Conservation (phyloP, 2,888 invertebrate species). For the Pilophorus perplexus region DNA sequence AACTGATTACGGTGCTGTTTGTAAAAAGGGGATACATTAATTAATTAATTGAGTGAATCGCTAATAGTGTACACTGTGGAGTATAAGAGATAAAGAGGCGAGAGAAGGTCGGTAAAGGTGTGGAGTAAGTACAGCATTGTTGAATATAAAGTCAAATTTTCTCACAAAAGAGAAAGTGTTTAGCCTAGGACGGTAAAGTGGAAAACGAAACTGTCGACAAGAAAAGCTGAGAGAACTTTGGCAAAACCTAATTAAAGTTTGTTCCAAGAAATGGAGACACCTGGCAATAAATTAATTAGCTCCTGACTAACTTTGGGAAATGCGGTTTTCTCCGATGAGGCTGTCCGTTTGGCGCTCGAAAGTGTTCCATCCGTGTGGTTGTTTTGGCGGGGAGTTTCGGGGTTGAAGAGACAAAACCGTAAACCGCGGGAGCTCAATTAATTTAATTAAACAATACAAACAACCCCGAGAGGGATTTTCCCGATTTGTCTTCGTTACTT, state of each 20-base stretch:
- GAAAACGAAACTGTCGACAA: conserved; percentile 10
- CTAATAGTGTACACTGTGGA: too few relatives aligned
- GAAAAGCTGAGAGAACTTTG: conserved; percentile 8
- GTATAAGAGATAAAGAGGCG: too few relatives aligned
- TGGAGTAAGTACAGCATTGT: background rate
- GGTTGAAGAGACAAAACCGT: background rate
- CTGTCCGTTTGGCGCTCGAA: too few relatives aligned
- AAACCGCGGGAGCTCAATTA: conserved; percentile 9
- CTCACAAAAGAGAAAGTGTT: conserved; percentile 24
- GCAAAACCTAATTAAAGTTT: conserved; percentile 35
- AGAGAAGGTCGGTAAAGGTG: background rate
- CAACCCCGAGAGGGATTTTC: background rate
- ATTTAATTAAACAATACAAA: background rate
- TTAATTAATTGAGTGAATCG: too few relatives aligned
- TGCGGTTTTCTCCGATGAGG: background rate
- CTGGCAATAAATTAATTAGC: conserved; percentile 35
- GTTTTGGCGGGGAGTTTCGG: conserved; percentile 12
- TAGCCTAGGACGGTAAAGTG: conserved; percentile 10
- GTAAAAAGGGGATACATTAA: too few relatives aligned
- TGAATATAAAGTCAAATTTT: conserved; percentile 26
- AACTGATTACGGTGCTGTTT: too few relatives aligned
- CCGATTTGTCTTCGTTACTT: conserved; percentile 14
- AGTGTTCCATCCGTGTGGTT: background rate
- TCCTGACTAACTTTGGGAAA: conserved; percentile 22
- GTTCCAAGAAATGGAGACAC: conserved; percentile 34